These are phyloP conservation scores for Aepyceros melampus DNA, from an alignment of 2,113 vertebrate species.

Conservation along the genomic window DNA sequence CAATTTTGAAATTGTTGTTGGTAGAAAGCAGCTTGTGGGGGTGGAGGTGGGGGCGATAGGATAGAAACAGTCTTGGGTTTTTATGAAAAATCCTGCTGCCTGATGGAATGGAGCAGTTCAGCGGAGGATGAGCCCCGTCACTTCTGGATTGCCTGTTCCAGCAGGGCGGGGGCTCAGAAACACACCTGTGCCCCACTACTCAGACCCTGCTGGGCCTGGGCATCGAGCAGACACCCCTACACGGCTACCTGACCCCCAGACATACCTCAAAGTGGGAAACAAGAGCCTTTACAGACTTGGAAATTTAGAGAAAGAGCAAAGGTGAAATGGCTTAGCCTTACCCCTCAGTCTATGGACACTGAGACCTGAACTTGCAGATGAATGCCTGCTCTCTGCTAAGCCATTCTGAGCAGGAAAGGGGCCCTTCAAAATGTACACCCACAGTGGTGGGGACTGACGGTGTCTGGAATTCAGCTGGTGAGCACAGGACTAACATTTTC, in stretches of 20 bases:
- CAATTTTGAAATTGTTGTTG: slow-evolving; percentile 45
- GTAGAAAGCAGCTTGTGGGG: slow-evolving; percentile 17
- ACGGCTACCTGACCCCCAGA: not conserved
- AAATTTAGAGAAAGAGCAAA: not conserved
- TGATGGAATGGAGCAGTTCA: not conserved
- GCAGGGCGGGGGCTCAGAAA: not conserved
- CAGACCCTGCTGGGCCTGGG: not conserved
- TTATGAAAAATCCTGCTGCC: not conserved
- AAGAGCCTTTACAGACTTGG: not conserved
- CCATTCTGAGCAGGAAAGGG: not conserved
- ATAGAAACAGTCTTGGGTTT: not conserved
- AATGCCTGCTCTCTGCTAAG: not conserved
- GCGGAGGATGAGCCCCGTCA: not conserved
- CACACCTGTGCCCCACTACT: not conserved
- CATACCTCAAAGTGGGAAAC: not conserved
- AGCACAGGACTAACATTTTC: not conserved
- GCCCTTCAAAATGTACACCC: not conserved
- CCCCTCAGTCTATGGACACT: not conserved
- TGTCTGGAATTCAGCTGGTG: not conserved
- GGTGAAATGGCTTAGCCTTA: no score
- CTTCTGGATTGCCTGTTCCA: rapidly evolving
- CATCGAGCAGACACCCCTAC: rapidly evolving
- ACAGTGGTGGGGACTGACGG: not conserved
- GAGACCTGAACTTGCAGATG: not conserved
- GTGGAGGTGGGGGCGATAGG: not conserved